phyloP scores from a whole-genome alignment of 2,797 vertebrate species.

The Phrynocephalus forsythii region DNA sequence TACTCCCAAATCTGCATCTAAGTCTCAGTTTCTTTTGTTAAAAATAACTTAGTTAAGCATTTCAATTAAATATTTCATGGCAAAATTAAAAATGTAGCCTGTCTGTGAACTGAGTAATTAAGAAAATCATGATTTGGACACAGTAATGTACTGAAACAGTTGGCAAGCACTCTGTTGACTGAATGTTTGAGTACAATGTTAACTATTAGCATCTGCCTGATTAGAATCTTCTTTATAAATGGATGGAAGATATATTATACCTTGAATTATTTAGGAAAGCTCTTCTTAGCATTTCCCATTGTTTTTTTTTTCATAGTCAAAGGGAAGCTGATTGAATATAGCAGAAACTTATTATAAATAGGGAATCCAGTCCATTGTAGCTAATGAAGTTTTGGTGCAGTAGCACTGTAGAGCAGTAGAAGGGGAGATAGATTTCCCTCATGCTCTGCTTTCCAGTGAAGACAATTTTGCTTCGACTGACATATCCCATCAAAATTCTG shows the following conservation, averaged over 20 bases:
- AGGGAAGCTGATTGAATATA: background rate
- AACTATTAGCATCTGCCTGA: background rate
- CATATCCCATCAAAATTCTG: background rate
- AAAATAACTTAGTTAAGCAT: background rate
- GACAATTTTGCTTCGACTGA: background rate
- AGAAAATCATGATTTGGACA: constrained; percentile 24
- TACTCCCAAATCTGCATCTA: background rate
- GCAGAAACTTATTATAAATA: background rate
- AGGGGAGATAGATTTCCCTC: background rate
- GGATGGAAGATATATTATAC: background rate
- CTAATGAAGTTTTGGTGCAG: background rate
- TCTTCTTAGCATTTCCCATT: background rate
- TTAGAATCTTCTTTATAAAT: background rate
- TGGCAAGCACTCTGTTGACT: constrained; percentile 4
- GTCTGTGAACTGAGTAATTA: constrained; percentile 20
- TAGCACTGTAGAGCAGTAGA: no score
- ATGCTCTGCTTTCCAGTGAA: background rate
- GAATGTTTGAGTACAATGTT: constrained; percentile 6
- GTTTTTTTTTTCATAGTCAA: constrained; percentile 4
- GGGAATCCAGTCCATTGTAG: background rate
- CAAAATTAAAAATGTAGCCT: constrained; percentile 20
- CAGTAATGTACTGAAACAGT: constrained; percentile 7
- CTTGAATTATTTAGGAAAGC: background rate
- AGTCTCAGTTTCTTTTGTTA: background rate
- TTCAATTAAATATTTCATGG: constrained; percentile 27